Conservation (phyloP, 2,113 vertebrate genomes). For the Pseudonaja textilis region DNA sequence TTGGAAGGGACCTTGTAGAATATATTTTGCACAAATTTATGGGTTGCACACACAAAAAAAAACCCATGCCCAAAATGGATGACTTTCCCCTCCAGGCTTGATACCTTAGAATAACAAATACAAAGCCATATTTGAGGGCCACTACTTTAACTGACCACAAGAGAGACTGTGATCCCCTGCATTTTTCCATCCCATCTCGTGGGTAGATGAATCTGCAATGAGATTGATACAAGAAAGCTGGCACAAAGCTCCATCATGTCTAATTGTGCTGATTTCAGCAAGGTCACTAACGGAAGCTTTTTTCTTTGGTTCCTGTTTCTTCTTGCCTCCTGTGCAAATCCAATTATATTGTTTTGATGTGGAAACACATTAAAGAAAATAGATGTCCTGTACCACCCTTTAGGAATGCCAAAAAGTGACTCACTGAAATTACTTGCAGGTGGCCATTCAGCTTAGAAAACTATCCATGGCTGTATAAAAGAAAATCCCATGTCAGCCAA, state of each 20-base stretch:
- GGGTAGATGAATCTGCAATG: neutral
- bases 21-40: too few relatives aligned
- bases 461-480: neutral
- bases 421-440: neutral
- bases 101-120: neutral
- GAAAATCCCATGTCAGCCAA: neutral
- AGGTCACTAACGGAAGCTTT: neutral
- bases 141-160: neutral
- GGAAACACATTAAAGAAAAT: neutral
- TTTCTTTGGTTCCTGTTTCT: neutral
- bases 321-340: neutral
- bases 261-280: neutral
- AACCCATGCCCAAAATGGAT: neutral
- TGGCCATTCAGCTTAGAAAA: neutral
- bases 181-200: neutral
- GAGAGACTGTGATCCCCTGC: neutral
- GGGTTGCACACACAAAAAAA: neutral
- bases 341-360: conserved; percentile 1
- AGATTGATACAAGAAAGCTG: neutral
- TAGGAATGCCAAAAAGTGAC: neutral
- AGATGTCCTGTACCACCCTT: neutral
- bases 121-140: too few relatives aligned
- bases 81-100: neutral
- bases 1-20: too few relatives aligned
- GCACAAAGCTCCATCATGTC: neutral